Evolutionary conservation across 2,888 invertebrate genomes (phyloP), one percentile per base, ranked within the genome.

Genomic region (Linnaemya tessellans): DNA sequence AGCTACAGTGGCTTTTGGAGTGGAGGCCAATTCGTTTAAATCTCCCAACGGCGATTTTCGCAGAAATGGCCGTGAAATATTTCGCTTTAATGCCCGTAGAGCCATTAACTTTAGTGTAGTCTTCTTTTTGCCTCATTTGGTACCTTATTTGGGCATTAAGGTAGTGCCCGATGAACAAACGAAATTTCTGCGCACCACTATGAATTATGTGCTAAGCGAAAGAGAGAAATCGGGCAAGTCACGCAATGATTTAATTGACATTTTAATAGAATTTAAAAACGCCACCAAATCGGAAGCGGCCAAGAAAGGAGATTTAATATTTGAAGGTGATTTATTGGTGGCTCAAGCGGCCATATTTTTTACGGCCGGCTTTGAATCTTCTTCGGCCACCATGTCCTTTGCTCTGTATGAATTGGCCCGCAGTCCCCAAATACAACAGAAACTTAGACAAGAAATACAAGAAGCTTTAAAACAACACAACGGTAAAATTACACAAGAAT

Each of bases 211-310:
- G 0, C 91, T 94, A 54, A 86, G 89, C 0, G 89, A 92, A 20
- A 90, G 94, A 1, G 91, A 92, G 65, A 88, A 90, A 46, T 90
- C 91, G 0, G 93, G 93, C 8, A 84, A 89, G 9, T 91, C 86
- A 1, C 89, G 93, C 25, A 91, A 93, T 51, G 94, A 94, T 87
- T 91, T 94, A 0, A 92, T 94, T 35, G 94, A 94, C 86, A 89
- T 93, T 18, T 89, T 94, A n/a, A 91, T 94, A 43, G 92, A 93
- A 41, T 89, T 94, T 35, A 93, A 91, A 79, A 89, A 91, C 46
- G 68, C 87, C n/a, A 85, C 87, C 1, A 87, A 87, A 84, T 9
- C 7, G 91, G 75, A 87, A 1, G 91, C 92, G 58, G 92, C 93
- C 49, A 90, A 84, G 25, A 79, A 78, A 51, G 84, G 74, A 4